A percentile compares a stretch with the other conserved stretches of the same genome.
phyloP scores from a whole-genome alignment of 2,888 invertebrate species.

The Hyalella azteca region DNA sequence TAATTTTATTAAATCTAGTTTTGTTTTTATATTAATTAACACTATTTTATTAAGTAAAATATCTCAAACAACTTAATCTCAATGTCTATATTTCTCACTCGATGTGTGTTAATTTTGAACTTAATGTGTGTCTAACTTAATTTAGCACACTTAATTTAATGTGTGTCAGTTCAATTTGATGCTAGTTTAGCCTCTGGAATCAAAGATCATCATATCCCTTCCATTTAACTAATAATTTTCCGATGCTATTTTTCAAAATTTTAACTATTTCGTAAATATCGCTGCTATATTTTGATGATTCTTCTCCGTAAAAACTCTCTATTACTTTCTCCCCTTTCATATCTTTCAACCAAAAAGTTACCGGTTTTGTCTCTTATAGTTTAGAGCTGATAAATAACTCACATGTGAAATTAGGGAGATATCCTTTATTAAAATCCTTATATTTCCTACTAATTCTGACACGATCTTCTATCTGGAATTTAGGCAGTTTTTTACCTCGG shows the following conservation, averaged over 20 bases:
- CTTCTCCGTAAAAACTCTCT: neutral
- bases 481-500: neutral
- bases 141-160: too few relatives aligned
- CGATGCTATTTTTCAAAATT: neutral
- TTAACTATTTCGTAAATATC: neutral
- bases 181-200: neutral
- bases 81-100: too few relatives aligned
- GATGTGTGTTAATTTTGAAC: too few relatives aligned
- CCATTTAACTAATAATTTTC: neutral
- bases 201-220: slow-evolving; percentile 9
- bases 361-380: neutral
- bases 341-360: neutral
- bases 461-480: neutral
- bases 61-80: neutral
- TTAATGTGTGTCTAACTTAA: neutral
- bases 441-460: neutral
- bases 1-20: neutral
- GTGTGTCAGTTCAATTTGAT: too few relatives aligned
- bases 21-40: neutral
- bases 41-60: neutral
- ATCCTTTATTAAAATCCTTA: neutral
- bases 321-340: slow-evolving; percentile 16
- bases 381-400: neutral
- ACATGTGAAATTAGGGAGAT: neutral
- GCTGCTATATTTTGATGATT: neutral